Base-by-base conservation (phyloP, 2,113 vertebrate species). In the Candoia aspera region DNA sequence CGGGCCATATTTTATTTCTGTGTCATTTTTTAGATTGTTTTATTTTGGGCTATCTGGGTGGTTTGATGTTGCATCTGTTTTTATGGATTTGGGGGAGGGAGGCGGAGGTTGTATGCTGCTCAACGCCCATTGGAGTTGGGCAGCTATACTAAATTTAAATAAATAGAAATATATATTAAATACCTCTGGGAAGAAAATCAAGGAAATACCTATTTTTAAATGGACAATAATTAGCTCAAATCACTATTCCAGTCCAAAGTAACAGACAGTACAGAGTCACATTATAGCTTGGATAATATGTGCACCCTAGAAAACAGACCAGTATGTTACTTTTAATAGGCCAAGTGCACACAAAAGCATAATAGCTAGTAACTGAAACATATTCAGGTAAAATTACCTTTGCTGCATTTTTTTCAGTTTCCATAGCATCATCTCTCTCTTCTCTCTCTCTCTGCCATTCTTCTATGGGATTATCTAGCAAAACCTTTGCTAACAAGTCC, bases 391-490 rank as follows among this genome's bases (percentile, higher is more conserved):
- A 79, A 83, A 62, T 62, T 62, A 89, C 99, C 97, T 93, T 96
- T 93, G 98, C 96, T 46, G 92, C 64, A 33, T 92, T 91, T 6
- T n/a, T 89, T 26, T 98, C 97, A 58, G 97, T 95, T 64, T 98
- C 97, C 98, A 98, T 97, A 19, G 58, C 89, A 15, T 97, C 96
- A 19, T 96, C 96, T 19, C 87, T 24, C 54, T 90, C 95, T 73
- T 84, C 92, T 17, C 92, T 93, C 15, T 0, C 33, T 4, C 17
- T 90, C 59, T 96, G 96, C 98, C 98, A 99, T 1, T 90, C 95
- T 91, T 98, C 98, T 58, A 98, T 97, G 0, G 98, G 98, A 8
- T 95, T 97, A 26, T 98, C 97, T 91, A 97, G 60, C 93, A 99
- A 94, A n/a, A 95, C 94, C 0, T 97, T 97, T 53, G 95, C 96